A percentile compares a stretch with the other conserved stretches of the same genome.
Conservation (phyloP, 2,113 vertebrate species). For the Muntiacus muntjak region DNA sequence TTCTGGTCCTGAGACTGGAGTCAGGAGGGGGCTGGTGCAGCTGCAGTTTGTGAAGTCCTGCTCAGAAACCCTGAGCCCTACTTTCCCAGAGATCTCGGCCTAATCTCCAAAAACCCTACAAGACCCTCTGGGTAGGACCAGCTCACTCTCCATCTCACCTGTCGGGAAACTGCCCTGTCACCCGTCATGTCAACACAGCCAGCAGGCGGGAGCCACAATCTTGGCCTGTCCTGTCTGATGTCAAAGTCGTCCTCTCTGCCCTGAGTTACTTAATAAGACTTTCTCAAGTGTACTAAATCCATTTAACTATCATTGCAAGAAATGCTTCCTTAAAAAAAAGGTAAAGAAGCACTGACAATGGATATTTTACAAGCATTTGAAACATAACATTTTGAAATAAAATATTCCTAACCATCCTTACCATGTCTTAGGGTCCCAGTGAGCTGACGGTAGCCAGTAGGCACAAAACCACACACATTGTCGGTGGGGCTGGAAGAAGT, state of each 20-base stretch:
- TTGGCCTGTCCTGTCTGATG: background rate
- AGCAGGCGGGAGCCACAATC: rapidly evolving
- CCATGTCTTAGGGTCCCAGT: background rate
- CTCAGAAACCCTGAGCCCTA: background rate
- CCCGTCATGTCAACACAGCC: background rate
- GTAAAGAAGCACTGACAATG: background rate
- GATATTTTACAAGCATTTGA: background rate
- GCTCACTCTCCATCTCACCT: background rate
- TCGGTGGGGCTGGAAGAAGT: rapidly evolving
- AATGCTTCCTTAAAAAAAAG: background rate
- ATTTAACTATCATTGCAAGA: background rate
- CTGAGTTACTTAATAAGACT: background rate
- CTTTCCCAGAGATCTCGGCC: background rate
- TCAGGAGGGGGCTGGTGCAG: background rate
- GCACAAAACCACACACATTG: rapidly evolving
- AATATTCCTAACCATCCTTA: background rate
- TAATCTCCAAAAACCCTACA: too few species aligned
- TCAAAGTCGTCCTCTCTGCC: background rate
- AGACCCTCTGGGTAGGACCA: rapidly evolving
- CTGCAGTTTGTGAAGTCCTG: background rate
- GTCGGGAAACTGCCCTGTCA: background rate
- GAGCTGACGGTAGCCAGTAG: background rate
- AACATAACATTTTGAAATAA: background rate
- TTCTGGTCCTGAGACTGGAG: background rate
- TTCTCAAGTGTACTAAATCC: background rate